These are phyloP conservation scores for Corythornis madagascariensis DNA, from an alignment of 2,113 vertebrate species.

Conservation along the genomic window DNA sequence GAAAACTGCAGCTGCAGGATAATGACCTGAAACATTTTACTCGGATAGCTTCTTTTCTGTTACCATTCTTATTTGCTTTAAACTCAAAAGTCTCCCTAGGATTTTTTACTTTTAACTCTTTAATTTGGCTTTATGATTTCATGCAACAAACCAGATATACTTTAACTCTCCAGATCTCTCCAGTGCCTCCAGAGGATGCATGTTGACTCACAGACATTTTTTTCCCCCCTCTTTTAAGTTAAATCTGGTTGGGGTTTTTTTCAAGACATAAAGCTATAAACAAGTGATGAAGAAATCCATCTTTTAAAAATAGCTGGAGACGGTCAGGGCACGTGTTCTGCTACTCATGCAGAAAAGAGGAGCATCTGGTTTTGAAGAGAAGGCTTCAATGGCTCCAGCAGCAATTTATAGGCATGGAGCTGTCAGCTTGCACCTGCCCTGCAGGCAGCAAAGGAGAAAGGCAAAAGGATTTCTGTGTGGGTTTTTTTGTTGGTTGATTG, in stretches of 20 bases:
- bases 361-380: conserved; percentile 63
- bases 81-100: neutral
- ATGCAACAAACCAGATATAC: neutral
- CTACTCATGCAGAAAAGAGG: conserved; percentile 45
- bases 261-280: conserved; percentile 38
- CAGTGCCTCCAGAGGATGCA: neutral
- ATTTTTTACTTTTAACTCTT: neutral
- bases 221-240: neutral
- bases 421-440: conserved; percentile 49
- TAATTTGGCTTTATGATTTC: neutral
- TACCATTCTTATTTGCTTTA: conserved; percentile 9
- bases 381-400: conserved; percentile 40
- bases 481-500: neutral
- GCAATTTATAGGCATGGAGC: conserved; percentile 38
- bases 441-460: neutral
- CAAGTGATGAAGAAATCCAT: conserved; percentile 32
- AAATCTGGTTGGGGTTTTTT: neutral
- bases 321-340: conserved; percentile 25
- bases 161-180: conserved; percentile 25
- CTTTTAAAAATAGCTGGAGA: conserved; percentile 62
- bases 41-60: neutral
- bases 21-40: neutral
- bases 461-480: neutral
- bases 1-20: conserved; percentile 30
- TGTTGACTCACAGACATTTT: conserved; percentile 22